Percentiles rank a stretch among this genome's conserved stretches.
Evolutionary conservation across 2,113 vertebrate genomes (phyloP).

Genomic region (Lagenorhynchus albirostris): DNA sequence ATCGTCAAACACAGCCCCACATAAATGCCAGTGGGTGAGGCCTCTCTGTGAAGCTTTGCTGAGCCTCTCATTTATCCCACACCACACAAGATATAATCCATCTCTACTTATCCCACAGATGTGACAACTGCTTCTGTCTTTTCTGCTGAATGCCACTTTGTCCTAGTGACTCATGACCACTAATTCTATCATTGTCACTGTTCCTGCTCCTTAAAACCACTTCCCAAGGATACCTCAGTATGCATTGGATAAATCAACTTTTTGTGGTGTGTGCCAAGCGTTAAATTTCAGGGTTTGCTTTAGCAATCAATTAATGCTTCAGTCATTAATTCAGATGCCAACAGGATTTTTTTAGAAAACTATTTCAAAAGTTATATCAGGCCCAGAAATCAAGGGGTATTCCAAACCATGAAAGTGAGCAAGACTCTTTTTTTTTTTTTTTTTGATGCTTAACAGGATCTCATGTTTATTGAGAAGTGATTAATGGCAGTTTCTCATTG

Average conservation of each 20-base stretch:
- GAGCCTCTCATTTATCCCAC: background rate
- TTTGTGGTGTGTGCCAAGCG: conserved; percentile 36
- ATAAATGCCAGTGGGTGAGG: background rate
- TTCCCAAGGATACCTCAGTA: conserved; percentile 48
- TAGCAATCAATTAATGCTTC: conserved; percentile 16
- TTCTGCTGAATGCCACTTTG: conserved; percentile 33
- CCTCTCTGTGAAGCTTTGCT: background rate
- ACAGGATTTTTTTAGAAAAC: background rate
- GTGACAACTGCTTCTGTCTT: background rate
- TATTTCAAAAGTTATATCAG: conserved; percentile 24
- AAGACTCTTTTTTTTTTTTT: background rate
- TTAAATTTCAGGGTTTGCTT: conserved; percentile 32
- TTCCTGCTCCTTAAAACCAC: conserved; percentile 47
- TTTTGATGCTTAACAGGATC: conserved; percentile 93
- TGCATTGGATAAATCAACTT: background rate
- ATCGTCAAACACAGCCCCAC: background rate
- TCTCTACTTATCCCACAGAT: background rate
- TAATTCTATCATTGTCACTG: background rate
- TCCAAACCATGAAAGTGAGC: background rate
- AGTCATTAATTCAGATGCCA: conserved; percentile 43
- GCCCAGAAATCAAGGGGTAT: conserved; percentile 21
- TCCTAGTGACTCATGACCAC: conserved; percentile 36
- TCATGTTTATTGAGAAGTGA: conserved; percentile 98
- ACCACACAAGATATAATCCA: background rate
- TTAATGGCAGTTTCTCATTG: conserved; percentile 92